phyloP scores from a whole-genome alignment of 2,888 invertebrate species.

The Microctonus aethiopoides region DNA sequence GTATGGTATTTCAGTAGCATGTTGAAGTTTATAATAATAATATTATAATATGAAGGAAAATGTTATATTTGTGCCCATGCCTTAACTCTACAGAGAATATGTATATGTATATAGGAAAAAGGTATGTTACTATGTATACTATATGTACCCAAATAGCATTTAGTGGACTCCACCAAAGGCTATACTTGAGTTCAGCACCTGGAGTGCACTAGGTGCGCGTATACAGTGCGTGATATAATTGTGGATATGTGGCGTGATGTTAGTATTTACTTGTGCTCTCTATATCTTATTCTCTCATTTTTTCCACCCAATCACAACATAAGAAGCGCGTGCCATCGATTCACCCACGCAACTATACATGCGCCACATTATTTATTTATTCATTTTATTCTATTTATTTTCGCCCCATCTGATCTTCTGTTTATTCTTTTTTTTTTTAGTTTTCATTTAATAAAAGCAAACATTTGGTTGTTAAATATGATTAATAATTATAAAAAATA shows the following conservation, averaged over 20 bases:
- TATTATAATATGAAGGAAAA: too few species aligned
- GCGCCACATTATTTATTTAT: not conserved
- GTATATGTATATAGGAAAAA: too few species aligned
- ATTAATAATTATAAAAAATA: not conserved
- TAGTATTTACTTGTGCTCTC: not conserved
- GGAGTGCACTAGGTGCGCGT: too few species aligned
- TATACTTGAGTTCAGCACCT: too few species aligned
- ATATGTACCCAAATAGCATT: too few species aligned
- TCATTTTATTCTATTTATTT: conserved; percentile 1
- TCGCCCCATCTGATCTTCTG: not conserved
- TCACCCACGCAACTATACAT: conserved; percentile 20
- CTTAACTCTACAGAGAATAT: too few species aligned
- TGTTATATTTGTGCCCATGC: too few species aligned
- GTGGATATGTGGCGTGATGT: conserved; percentile 15
- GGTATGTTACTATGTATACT: too few species aligned
- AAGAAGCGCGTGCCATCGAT: conserved; percentile 35
- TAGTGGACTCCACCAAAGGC: too few species aligned
- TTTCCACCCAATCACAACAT: conserved; percentile 25
- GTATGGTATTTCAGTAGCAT: too few species aligned
- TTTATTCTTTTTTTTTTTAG: not conserved
- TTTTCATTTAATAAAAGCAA: not conserved
- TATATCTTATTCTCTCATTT: not conserved
- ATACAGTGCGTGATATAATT: too few species aligned
- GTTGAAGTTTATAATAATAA: too few species aligned
- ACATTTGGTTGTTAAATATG: not conserved